Base-by-base conservation (phyloP, 2,113 vertebrate species). In the Micronisus gabar region DNA sequence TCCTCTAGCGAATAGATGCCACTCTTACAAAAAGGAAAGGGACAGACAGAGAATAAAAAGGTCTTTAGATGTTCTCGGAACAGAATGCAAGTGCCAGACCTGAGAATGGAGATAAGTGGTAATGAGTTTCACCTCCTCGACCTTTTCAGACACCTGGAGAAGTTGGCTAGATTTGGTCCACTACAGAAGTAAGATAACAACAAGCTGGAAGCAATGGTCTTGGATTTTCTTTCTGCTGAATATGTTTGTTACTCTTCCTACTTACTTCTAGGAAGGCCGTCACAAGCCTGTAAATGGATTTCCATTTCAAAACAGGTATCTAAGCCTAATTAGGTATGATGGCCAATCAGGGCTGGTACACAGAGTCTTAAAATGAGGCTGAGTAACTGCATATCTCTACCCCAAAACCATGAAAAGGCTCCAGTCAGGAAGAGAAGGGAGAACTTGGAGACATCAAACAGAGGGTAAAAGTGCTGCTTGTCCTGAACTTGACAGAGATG, bases 1-100 rank as follows among this genome's bases (percentile, higher is more conserved):
- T 81, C 13, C 15, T 81, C 2, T 26, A 29, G 11, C 0, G 3
- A 61, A 17, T 3, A 67, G 10, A 3, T 50, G 16, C 3, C 26
- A 18, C n/a, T 19, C 7, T 43, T 12, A 30, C 1, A 41, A 55
- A 68, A 65, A 63, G 7, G 9, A n/a, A 52, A 62, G 0, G 2
- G 0, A 22, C 3, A 25, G 22, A 32, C 4, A 53, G 7, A 26
- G 18, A 73, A 56, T 19, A 15, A 27, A 56, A 81, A 13, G 10
- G 2, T 27, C 5, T 68, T 70, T 23, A 68, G 55, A 34, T 3
- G 1, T 68, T 88, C 25, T 82, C 56, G 63, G 14, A 89, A 61
- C 9, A 59, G 19, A 47, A 4, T 30, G 6, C 7, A 71, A 25
- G 11, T 26, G 11, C 9, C 15, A 55, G 38, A 32, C 16, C 26